Percentiles rank a stretch among this genome's conserved stretches.
These are phyloP conservation scores for Shinisaurus crocodilurus DNA, from an alignment of 2,113 vertebrate species.

Conservation along the genomic window DNA sequence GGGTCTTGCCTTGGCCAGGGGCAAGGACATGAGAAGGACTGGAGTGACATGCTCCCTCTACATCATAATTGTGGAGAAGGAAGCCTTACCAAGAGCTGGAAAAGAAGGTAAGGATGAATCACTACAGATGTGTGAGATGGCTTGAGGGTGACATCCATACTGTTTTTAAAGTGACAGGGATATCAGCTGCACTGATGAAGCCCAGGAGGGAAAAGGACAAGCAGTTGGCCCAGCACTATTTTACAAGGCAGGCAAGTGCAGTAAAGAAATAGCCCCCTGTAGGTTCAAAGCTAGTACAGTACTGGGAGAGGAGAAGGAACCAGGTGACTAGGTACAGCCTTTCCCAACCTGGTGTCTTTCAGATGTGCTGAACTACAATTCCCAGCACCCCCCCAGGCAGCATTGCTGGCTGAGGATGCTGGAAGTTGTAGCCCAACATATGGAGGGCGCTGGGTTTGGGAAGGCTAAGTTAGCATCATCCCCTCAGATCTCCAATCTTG, in stretches of 20 bases:
- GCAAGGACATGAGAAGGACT: not conserved
- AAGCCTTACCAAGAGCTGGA: not conserved
- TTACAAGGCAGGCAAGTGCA: not conserved
- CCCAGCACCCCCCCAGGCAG: too few species aligned
- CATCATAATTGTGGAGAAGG: not conserved
- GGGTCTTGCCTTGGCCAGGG: not conserved
- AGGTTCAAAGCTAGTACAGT: not conserved
- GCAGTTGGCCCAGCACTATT: not conserved
- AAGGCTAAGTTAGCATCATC: not conserved
- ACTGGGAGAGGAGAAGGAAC: not conserved
- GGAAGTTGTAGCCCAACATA: too few species aligned
- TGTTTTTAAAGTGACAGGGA: not conserved
- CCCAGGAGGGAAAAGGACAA: not conserved
- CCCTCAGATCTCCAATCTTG: not conserved
- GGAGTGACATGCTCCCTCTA: not conserved
- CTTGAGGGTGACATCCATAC: not conserved
- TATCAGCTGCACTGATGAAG: not conserved
- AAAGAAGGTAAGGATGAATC: not conserved
- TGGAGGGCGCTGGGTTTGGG: too few species aligned
- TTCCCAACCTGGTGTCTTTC: too few species aligned
- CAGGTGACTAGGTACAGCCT: not conserved
- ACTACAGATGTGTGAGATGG: not conserved
- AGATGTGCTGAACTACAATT: too few species aligned
- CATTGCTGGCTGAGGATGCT: too few species aligned
- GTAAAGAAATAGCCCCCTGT: not conserved